These are phyloP conservation scores for Torymus auratus DNA, from an alignment of 2,888 invertebrate species.

Conservation along the genomic window DNA sequence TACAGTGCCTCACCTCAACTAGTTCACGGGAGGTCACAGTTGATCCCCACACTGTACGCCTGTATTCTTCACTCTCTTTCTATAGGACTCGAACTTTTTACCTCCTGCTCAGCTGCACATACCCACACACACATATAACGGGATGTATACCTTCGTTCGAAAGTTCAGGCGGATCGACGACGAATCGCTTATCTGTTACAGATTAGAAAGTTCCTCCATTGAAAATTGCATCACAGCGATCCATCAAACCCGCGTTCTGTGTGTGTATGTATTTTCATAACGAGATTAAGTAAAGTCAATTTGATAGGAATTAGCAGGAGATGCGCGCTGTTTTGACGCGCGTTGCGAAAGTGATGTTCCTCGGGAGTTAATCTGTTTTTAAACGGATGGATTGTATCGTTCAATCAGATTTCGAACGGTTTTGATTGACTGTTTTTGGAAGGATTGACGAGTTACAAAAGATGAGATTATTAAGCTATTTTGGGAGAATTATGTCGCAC, in stretches of 20 bases:
- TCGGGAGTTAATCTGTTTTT: not conserved
- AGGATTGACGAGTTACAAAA: too few relatives aligned
- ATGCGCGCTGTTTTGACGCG: too few relatives aligned
- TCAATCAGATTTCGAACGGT: too few relatives aligned
- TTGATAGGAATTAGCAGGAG: too few relatives aligned
- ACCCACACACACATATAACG: not conserved
- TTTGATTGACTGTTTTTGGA: not conserved
- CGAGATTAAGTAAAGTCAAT: too few relatives aligned
- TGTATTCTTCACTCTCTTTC: constrained; percentile 13
- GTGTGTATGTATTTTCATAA: too few relatives aligned
- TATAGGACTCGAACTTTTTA: constrained; percentile 1
- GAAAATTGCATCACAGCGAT: constrained; percentile 43
- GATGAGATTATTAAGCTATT: too few relatives aligned
- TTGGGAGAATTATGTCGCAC: too few relatives aligned
- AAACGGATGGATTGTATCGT: not conserved
- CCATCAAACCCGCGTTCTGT: not conserved
- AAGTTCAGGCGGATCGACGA: constrained; percentile 46
- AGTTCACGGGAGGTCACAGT: constrained; percentile 13
- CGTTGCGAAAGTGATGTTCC: too few relatives aligned
- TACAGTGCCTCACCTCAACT: not conserved
- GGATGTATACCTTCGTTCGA: constrained; percentile 27
- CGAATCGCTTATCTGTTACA: constrained; percentile 38
- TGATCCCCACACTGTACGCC: not conserved
- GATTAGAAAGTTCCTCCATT: constrained; percentile 54
- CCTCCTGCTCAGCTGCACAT: not conserved